These are phyloP conservation scores for Lepus oiostolus DNA, from an alignment of 2,797 vertebrate genomes.

Conservation along the genomic window DNA sequence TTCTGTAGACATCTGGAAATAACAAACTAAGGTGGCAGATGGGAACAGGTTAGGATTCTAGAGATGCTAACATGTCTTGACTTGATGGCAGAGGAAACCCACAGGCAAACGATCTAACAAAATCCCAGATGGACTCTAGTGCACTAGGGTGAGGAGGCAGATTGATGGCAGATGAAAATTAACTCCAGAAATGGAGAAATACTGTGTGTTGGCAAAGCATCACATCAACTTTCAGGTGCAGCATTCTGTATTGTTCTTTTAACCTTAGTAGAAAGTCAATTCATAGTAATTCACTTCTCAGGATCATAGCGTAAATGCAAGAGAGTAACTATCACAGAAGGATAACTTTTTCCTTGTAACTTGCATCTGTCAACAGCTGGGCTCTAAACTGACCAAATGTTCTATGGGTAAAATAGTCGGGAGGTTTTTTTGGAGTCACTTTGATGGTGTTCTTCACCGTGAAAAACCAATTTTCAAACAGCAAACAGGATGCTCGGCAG, in stretches of 20 bases:
- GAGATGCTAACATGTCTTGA: slow-evolving; percentile 41
- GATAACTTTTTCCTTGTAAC: slow-evolving; percentile 46
- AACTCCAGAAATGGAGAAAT: slow-evolving; percentile 27
- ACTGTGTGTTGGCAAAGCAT: neutral
- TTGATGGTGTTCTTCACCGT: slow-evolving; percentile 74
- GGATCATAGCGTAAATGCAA: neutral
- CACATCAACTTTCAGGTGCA: neutral
- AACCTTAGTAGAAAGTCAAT: neutral
- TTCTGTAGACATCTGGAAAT: neutral
- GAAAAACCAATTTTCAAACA: slow-evolving; percentile 81
- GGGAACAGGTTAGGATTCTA: slow-evolving; percentile 43
- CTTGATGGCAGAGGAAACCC: slow-evolving; percentile 34
- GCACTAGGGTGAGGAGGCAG: neutral
- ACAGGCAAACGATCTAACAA: neutral
- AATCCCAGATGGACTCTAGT: slow-evolving; percentile 41
- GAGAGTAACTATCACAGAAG: slow-evolving; percentile 28
- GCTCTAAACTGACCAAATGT: slow-evolving; percentile 73
- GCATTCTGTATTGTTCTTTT: neutral
- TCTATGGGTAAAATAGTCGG: slow-evolving; percentile 65
- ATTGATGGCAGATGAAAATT: slow-evolving; percentile 52
- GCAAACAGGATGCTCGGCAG: slow-evolving; percentile 75
- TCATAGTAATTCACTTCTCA: neutral
- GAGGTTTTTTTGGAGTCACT: slow-evolving; percentile 70
- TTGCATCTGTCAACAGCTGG: slow-evolving; percentile 74
- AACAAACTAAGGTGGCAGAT: slow-evolving; percentile 37